Conservation (phyloP, 1,140 invertebrate genomes). For the Leptopilina boulardi region DNA sequence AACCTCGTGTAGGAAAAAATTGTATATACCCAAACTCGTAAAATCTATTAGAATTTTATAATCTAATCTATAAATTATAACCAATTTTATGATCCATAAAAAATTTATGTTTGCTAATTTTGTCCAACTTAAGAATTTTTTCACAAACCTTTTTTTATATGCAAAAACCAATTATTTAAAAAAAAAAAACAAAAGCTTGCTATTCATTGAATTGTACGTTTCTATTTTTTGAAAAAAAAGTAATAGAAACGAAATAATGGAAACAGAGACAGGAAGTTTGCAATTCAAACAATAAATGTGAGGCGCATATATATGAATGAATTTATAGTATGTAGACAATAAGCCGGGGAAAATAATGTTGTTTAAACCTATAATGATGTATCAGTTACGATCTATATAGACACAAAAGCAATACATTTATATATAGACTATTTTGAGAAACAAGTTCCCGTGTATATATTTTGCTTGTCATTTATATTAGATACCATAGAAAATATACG, state of each 20-base stretch:
- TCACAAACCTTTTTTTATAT: no score
- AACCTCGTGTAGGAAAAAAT: no score
- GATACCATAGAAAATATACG: background rate
- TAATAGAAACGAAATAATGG: background rate
- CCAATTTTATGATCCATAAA: no score
- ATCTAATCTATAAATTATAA: no score
- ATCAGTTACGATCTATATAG: slow-evolving; percentile 7
- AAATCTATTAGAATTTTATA: no score
- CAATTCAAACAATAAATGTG: background rate
- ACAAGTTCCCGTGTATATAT: background rate
- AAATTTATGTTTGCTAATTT: no score
- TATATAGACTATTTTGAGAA: slow-evolving; percentile 7
- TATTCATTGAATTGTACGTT: no score
- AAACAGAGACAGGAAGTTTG: background rate
- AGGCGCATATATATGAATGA: background rate
- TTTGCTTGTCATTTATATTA: background rate
- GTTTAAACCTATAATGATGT: background rate
- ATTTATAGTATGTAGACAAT: background rate
- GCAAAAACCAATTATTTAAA: no score
- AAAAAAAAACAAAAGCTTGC: no score
- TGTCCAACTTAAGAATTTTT: no score
- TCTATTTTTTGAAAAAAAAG: background rate
- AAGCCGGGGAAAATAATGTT: background rate
- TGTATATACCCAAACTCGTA: no score
- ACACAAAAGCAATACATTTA: background rate